Percentiles rank a stretch among this genome's conserved stretches.
Conservation (phyloP, 1,140 invertebrate genomes). For the Panagrolaimus sp. region DNA sequence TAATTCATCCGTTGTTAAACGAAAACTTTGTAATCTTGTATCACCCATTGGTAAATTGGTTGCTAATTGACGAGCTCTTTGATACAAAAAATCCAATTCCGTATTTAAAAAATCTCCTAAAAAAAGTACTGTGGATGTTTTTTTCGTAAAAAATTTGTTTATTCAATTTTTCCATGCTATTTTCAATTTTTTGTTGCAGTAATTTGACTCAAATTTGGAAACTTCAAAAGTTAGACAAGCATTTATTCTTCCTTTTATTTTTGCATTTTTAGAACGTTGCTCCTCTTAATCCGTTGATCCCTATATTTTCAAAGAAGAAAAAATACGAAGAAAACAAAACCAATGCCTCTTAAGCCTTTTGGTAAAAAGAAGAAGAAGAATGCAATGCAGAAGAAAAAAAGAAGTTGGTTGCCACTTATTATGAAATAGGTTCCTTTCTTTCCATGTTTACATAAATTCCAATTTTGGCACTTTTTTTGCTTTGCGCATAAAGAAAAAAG, state of each 20-base stretch:
- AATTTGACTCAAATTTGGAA: conserved; percentile 2
- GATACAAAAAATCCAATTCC: conserved; percentile 56
- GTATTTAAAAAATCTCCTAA: conserved; percentile 58
- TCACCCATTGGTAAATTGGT: conserved; percentile 58
- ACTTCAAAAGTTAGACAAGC: conserved; percentile 5
- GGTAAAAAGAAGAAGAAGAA: too few relatives aligned
- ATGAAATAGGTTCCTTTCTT: too few relatives aligned
- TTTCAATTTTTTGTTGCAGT: background rate
- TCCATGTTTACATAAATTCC: too few relatives aligned
- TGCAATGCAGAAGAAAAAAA: too few relatives aligned
- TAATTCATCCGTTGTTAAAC: conserved; percentile 55
- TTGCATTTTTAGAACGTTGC: conserved; percentile 14
- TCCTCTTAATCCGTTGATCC: conserved; percentile 18
- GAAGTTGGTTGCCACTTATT: too few relatives aligned
- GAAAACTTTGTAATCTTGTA: conserved; percentile 53
- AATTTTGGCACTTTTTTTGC: too few relatives aligned
- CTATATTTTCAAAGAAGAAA: background rate
- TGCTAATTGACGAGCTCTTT: conserved; percentile 51
- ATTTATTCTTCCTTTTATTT: conserved; percentile 10
- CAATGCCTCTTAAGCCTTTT: too few relatives aligned
- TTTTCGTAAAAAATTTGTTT: too few relatives aligned
- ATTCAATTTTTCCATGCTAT: background rate
- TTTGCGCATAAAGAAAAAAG: too few relatives aligned
- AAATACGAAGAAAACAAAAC: too few relatives aligned
- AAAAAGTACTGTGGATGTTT: conserved; percentile 27